Base-by-base conservation (phyloP, 2,888 invertebrate genomes). In the Smittia sp. region DNA sequence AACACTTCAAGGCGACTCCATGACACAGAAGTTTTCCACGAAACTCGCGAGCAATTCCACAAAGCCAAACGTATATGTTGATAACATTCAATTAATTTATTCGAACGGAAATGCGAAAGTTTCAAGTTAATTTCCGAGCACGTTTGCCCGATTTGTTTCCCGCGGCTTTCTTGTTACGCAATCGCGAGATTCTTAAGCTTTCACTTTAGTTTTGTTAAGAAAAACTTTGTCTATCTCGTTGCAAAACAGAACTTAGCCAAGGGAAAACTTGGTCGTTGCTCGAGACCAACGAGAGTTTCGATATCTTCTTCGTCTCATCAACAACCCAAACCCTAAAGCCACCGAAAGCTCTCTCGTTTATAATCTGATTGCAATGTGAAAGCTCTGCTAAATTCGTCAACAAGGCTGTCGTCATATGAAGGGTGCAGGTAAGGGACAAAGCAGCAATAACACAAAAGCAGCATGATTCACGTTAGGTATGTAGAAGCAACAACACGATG, bases 21-120 rank as follows among this genome's bases (percentile, higher is more conserved):
- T 46, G 46, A 15, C 46, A 15, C 6, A 46, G 2, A 46, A 46
- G 2, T n/a, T 46, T 46, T 46, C 46, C 15, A 3, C 46, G 46
- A 6, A 46, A 15, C 2, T 46, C 11, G 15, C 46, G n/a, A 46
- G n/a, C 46, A 3, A 11, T 46, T 46, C 46, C 46, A 46, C n/a
- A n/a, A 13, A 46, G 46, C 11, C 13, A 46, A 7, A 9, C 39
- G 39, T 9, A 9, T 39, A 39, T 39, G 39, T 52, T 52, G 9
- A 52, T 52, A 52, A 58, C 58, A 13, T 58, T 58, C 58, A 58
- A 18, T 58, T 58, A 58, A 58, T 20, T 58, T 58, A 20, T 18
- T 22, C 58, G 22, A 46, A 9, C 32, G 46, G 15, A 46, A 46
- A 46, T 13, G n/a, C 2, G 13, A 15, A 58, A 58, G 6, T 58